These are phyloP conservation scores for Pangasius larnaudii DNA, from an alignment of 2,797 vertebrate genomes.

Conservation along the genomic window DNA sequence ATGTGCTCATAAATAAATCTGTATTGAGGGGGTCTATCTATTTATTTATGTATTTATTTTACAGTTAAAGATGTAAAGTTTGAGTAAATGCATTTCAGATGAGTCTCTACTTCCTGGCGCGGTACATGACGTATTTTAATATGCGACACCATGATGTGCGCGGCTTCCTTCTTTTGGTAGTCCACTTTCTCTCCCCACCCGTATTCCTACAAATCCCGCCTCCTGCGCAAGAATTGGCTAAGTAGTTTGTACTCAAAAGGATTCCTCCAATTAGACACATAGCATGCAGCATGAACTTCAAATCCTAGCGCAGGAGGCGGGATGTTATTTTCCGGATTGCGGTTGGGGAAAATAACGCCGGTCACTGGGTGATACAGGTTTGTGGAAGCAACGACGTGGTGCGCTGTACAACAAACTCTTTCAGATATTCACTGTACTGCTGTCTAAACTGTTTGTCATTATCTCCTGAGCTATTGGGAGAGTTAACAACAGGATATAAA, in stretches of 20 bases:
- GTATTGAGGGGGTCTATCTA: background rate
- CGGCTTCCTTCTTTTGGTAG: background rate
- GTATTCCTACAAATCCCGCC: background rate
- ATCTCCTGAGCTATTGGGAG: background rate
- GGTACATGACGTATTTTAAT: conserved; percentile 23
- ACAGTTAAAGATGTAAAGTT: background rate
- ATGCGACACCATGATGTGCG: conserved; percentile 28
- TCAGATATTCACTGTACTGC: background rate
- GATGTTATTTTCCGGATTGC: conserved; percentile 12
- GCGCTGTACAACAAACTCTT: background rate
- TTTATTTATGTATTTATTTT: background rate
- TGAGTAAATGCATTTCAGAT: conserved; percentile 1
- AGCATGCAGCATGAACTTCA: background rate
- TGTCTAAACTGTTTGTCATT: background rate
- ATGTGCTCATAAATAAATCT: background rate
- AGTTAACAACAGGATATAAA: background rate
- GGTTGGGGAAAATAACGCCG: background rate
- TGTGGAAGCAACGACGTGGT: conserved; percentile 15
- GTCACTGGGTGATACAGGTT: conserved; percentile 41
- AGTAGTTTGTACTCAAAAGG: background rate
- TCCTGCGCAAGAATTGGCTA: background rate
- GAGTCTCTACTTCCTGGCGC: conserved; percentile 11
- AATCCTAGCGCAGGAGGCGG: background rate
- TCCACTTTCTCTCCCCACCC: background rate
- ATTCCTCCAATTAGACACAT: background rate